A percentile compares a stretch with the other conserved stretches of the same genome.
phyloP scores from a whole-genome alignment of 2,113 vertebrate genomes.

The Casuarius casuarius region DNA sequence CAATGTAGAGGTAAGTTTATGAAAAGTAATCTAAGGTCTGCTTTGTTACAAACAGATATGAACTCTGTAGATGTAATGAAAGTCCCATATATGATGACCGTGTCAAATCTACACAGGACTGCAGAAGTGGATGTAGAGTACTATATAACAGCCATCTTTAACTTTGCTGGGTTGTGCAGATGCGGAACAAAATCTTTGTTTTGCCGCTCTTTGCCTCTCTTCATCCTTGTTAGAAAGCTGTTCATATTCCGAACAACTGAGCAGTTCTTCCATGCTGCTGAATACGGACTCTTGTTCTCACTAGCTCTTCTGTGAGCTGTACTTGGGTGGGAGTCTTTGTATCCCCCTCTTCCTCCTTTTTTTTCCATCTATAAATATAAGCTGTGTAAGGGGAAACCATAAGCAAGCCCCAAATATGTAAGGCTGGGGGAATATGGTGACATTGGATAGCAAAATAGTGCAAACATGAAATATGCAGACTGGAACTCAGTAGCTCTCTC shows the following conservation, averaged over 20 bases:
- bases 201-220: not conserved
- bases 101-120: not conserved
- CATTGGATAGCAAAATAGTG: not conserved
- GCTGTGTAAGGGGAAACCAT: not conserved
- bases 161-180: not conserved
- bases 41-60: not conserved
- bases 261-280: not conserved
- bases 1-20: not conserved
- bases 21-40: not conserved
- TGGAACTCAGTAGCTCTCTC: not conserved
- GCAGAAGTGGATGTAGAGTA: not conserved
- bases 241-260: not conserved
- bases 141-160: not conserved
- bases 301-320: not conserved
- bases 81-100: not conserved
- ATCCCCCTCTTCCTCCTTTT: not conserved
- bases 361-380: not conserved
- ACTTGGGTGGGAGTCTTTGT: not conserved
- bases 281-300: not conserved
- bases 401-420: not conserved
- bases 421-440: not conserved
- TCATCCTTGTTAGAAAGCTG: not conserved
- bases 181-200: not conserved
- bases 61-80: not conserved
- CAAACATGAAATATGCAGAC: not conserved